Evolutionary conservation across 1,140 invertebrate species (phyloP), one percentile per base, ranked within the genome.

Genomic region (Cylas formicarius): DNA sequence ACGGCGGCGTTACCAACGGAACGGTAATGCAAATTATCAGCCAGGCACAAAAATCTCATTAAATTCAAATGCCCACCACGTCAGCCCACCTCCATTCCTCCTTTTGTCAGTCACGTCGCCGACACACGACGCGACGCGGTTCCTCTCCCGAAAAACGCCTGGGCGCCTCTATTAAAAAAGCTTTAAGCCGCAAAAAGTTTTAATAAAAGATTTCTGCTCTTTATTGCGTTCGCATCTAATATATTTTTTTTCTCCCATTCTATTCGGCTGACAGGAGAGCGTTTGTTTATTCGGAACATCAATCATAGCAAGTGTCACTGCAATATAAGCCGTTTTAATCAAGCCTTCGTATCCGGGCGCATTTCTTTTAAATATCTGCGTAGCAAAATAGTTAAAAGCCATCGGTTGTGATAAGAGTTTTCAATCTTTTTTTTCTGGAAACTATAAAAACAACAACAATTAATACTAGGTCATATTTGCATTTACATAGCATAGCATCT

Each of bases 231-330:
- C 46, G 49, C 56, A 58, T 56, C 50, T 54, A 41, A 52, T 56
- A 55, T 49, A 41, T 52, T 42, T 55, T 54, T 55, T 37, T 48
- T 42, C 37, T 54, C 14, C 37, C 53, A 52, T 56, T 52, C 53
- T 55, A 35, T 52, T 44, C 47, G 42, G 38, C 34, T 38, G 39
- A 34, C 33, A 40, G 44, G 48, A 37, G 44, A 43, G 28, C 51
- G 52, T 58, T 58, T 58, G 52, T 56, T 58, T 58, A 56, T 56
- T 49, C 44, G 47, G 45, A 49, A 52, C 54, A 58, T 58, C 56
- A 58, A 58, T 58, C 56, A 58, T 52, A 44, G 31, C 35, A 50
- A 45, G 40, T 49, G 54, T 58, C 56, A 37, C 43, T 44, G 47
- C 49, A 52, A 42, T 44, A 50, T 50, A 48, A 52, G 51, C 46